phyloP scores from a whole-genome alignment of 92 coral and sea anemone genomes.

The Micromussa lordhowensis region DNA sequence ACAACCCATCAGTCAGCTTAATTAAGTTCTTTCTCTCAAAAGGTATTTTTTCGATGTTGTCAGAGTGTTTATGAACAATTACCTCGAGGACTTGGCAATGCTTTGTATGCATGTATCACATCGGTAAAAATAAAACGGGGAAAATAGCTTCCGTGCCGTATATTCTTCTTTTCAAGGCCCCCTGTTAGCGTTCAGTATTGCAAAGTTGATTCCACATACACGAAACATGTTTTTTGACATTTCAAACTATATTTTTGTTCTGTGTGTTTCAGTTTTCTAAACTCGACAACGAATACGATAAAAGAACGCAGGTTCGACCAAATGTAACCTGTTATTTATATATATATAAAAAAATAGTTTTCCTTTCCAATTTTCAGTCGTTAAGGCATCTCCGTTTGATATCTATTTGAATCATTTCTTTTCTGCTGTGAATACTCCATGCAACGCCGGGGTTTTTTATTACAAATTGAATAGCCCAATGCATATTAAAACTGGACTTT shows the following conservation, averaged over 20 bases:
- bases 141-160: not conserved
- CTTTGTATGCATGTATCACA: not conserved
- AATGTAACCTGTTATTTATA: not conserved
- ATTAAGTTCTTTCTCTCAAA: not conserved
- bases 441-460: not conserved
- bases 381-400: conserved; percentile 5
- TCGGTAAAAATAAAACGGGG: not conserved
- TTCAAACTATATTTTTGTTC: not conserved
- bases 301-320: not conserved
- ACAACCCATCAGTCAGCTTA: not conserved
- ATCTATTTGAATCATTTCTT: conserved; percentile 1
- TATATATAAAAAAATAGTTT: not conserved
- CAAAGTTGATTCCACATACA: not conserved
- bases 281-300: not conserved
- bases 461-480: not conserved
- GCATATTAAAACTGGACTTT: not conserved
- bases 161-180: not conserved
- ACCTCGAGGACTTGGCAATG: not conserved
- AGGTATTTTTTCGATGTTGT: not conserved
- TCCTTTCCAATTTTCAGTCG: not conserved
- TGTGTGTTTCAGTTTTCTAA: not conserved
- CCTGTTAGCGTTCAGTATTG: not conserved
- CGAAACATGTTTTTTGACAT: not conserved
- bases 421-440: not conserved
- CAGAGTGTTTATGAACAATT: not conserved